phyloP scores from a whole-genome alignment of 2,888 invertebrate genomes.

The Boloria euphrosyne region DNA sequence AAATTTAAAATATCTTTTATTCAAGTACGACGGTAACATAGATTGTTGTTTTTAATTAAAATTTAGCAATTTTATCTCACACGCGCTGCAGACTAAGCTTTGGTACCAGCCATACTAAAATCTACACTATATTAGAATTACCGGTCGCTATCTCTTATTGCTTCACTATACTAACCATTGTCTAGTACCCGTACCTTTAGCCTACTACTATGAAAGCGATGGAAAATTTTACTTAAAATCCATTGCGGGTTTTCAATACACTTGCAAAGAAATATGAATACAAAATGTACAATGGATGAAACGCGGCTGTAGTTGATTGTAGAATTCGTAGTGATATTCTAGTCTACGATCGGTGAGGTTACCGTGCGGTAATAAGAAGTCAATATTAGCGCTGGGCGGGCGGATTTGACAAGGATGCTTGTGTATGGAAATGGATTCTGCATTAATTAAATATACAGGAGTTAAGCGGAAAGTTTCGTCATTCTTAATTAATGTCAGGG shows the following conservation, averaged over 20 bases:
- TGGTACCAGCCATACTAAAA: constrained; percentile 47
- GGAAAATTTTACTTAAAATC: constrained; percentile 27
- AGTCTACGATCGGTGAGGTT: constrained; percentile 45
- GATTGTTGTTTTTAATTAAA: constrained; percentile 21
- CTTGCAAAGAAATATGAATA: too few species aligned
- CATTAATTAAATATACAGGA: neutral
- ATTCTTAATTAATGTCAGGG: neutral
- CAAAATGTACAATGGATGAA: constrained; percentile 21
- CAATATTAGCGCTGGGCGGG: constrained; percentile 65
- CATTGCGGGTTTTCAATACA: constrained; percentile 25
- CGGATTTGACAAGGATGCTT: constrained; percentile 52
- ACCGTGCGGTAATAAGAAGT: constrained; percentile 58
- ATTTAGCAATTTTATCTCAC: constrained; percentile 22
- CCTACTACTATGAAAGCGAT: constrained; percentile 30
- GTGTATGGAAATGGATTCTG: constrained; percentile 50
- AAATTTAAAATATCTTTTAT: neutral
- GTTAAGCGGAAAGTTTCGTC: neutral
- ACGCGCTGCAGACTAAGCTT: constrained; percentile 40
- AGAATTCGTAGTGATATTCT: constrained; percentile 36
- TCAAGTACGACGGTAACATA: neutral
- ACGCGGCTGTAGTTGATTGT: constrained; percentile 7
- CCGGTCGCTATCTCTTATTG: constrained; percentile 49
- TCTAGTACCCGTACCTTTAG: constrained; percentile 26
- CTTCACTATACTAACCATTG: constrained; percentile 40
- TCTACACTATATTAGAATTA: constrained; percentile 49